These are phyloP conservation scores for Phalacrocorax carbo DNA, from an alignment of 2,113 vertebrate species.

Conservation along the genomic window DNA sequence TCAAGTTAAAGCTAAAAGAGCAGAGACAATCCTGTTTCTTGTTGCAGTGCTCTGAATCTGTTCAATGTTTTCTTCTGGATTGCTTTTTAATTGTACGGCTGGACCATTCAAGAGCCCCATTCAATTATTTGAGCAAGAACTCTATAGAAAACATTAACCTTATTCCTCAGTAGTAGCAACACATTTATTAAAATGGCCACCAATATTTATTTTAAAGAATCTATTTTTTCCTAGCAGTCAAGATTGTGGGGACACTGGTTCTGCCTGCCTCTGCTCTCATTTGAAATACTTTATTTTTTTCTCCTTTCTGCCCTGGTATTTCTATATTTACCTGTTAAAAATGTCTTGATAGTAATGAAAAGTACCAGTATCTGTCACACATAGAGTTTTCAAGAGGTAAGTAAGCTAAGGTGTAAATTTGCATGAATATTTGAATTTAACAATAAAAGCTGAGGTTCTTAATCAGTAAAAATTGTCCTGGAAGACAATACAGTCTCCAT, in stretches of 20 bases:
- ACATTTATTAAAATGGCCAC: background rate
- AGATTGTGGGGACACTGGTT: background rate
- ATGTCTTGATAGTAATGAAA: background rate
- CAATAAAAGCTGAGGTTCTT: background rate
- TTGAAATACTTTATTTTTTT: background rate
- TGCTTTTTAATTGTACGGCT: background rate
- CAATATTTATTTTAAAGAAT: background rate
- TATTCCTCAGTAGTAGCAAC: background rate
- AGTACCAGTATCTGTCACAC: background rate
- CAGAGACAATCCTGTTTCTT: background rate
- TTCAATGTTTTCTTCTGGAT: background rate
- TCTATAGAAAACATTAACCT: background rate
- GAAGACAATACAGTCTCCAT: background rate
- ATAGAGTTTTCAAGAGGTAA: background rate
- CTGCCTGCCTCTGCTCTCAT: background rate
- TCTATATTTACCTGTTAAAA: background rate
- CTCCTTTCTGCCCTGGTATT: background rate
- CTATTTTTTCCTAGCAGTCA: background rate
- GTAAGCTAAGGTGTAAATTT: background rate
- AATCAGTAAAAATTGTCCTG: background rate
- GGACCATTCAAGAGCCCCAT: background rate
- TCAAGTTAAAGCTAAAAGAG: background rate
- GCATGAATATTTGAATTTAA: background rate
- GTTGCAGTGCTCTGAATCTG: background rate
- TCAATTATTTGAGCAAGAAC: background rate